Evolutionary conservation across 1,140 invertebrate genomes (phyloP).

Genomic region (Steinernema khuongi): DNA sequence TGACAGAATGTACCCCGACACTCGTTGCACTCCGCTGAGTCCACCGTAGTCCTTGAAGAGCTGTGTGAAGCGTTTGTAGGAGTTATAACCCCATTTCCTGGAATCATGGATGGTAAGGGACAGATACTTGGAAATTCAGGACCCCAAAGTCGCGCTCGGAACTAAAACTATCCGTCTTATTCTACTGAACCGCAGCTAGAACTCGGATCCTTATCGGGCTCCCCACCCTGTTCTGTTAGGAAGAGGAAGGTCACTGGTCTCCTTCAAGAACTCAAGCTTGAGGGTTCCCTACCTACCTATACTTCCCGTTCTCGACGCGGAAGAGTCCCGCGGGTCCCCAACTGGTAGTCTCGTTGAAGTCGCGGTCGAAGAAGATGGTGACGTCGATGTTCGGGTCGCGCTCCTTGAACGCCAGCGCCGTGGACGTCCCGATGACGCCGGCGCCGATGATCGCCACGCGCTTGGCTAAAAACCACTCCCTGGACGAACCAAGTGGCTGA

Average conservation of each 20-base stretch:
- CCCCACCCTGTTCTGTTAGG: background rate
- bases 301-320: slow-evolving; percentile 28
- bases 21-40: slow-evolving; percentile 31
- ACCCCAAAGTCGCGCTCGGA: too few relatives aligned
- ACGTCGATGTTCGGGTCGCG: slow-evolving; percentile 58
- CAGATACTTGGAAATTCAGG: too few relatives aligned
- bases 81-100: slow-evolving; percentile 32
- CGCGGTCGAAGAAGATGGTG: slow-evolving; percentile 42
- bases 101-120: background rate
- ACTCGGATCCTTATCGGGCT: background rate
- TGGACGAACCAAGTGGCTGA: background rate
- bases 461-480: slow-evolving; percentile 39
- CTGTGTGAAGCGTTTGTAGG: slow-evolving; percentile 24
- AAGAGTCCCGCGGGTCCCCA: slow-evolving; percentile 47
- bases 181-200: too few relatives aligned
- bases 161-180: too few relatives aligned
- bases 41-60: slow-evolving; percentile 34
- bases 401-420: slow-evolving; percentile 64
- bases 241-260: background rate
- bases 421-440: slow-evolving; percentile 66
- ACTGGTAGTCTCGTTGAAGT: slow-evolving; percentile 47
- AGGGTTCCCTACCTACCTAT: background rate
- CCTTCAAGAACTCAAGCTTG: background rate
- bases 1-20: slow-evolving; percentile 36
- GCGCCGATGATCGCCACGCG: slow-evolving; percentile 67